Evolutionary conservation across 1,140 invertebrate genomes (phyloP).

Genomic region (Trissolcus basalis): DNA sequence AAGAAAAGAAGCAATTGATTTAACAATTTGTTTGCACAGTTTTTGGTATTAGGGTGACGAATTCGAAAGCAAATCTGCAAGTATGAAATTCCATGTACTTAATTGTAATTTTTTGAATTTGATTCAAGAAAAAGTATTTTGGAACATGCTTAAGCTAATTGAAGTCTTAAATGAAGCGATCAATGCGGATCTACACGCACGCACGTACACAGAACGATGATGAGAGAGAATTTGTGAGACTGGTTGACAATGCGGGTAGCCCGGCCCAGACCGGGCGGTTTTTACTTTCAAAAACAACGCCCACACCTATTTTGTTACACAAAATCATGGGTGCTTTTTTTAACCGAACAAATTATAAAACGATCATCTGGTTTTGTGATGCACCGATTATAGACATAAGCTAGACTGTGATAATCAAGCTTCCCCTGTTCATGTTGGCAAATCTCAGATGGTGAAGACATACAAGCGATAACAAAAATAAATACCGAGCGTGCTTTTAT

Average conservation of each 20-base stretch:
- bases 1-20: too few species aligned
- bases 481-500: conserved; percentile 41
- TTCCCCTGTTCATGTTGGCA: conserved; percentile 12
- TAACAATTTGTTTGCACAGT: too few species aligned
- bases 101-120: too few species aligned
- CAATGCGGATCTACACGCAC: conserved; percentile 37
- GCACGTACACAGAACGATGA: conserved; percentile 29
- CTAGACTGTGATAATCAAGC: conserved; percentile 73
- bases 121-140: conserved; percentile 10
- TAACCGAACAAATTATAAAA: not conserved
- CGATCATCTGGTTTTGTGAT: not conserved
- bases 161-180: conserved; percentile 12
- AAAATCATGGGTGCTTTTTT: too few species aligned
- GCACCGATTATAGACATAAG: conserved; percentile 61
- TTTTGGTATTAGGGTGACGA: too few species aligned
- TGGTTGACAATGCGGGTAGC: conserved; percentile 61
- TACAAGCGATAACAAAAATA: conserved; percentile 14
- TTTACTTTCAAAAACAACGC: conserved; percentile 13
- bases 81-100: too few species aligned
- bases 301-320: not conserved
- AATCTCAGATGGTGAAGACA: conserved; percentile 28
- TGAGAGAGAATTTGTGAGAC: conserved; percentile 47
- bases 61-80: too few species aligned
- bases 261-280: conserved; percentile 36
- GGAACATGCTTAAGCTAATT: not conserved